Evolutionary conservation across 2,113 vertebrate species (phyloP), one percentile per base, ranked within the genome.

Genomic region (Speoplatyrhinus poulsoni): DNA sequence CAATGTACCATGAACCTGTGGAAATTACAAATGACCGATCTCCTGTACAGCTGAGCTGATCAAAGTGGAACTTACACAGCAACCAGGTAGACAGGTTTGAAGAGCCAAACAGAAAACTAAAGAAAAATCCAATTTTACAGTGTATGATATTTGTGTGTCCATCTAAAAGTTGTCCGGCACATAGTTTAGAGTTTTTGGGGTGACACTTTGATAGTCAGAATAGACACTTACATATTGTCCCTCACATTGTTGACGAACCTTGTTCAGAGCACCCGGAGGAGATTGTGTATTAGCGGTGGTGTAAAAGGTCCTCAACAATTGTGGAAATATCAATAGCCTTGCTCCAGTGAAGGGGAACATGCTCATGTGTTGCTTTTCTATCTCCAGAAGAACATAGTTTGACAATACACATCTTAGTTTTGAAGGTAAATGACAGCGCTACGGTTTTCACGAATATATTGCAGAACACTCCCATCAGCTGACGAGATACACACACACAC

Each of bases 241-340:
- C 9, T 11, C 15, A 11, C 57, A 6, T 61, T 60, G 33, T 52
- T 55, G 55, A 67, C 50, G 57, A 57, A 32, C 17, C 3, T 60
- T 59, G 54, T 65, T 52, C 1, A 26, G 60, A 36, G 62, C 50
- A 50, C 50, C 11, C 16, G 62, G 53, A 68, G 10, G 33, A 19
- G 75, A 77, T 70, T 72, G 78, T 69, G 69, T 70, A 73, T 79
- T 73, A 60, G 32, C 19, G 41, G 50, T n/a, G 59, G 75, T 75
- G 72, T 36, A 79, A 85, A 68, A 75, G 73, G 67, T 60, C 76
- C 46, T 75, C 66, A 76, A 59, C 65, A 72, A 82, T 69, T 70
- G 66, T 81, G 72, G 73, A 85, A 85, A 86, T 86, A 88, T 85
- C 83, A 83, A 89, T 85, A 85, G 66, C 71, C 73, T 62, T 5